phyloP scores from a whole-genome alignment of 2,797 vertebrate genomes.

The Neoniphon sammara region DNA sequence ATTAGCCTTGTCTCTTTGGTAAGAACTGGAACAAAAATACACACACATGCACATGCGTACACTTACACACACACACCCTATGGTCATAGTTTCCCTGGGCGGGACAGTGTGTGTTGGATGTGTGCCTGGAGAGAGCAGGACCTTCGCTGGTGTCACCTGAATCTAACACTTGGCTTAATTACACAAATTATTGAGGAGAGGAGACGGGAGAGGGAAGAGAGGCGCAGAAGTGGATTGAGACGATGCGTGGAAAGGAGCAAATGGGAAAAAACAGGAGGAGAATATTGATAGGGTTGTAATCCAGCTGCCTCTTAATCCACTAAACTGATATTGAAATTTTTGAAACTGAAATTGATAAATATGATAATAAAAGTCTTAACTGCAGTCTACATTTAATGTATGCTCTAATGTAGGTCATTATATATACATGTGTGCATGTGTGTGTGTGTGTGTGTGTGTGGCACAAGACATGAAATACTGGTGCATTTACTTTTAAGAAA shows the following conservation, averaged over 20 bases:
- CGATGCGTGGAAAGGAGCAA: not conserved
- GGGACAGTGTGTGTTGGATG: conserved; percentile 25
- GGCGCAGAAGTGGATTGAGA: not conserved
- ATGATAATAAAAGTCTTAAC: no score
- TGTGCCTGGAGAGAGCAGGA: conserved; percentile 26
- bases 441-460: no score
- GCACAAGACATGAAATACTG: no score
- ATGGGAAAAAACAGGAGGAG: not conserved
- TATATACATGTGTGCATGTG: no score
- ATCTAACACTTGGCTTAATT: conserved; percentile 36
- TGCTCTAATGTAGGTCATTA: no score
- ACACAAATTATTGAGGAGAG: conserved; percentile 15
- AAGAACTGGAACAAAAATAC: conserved; percentile 22
- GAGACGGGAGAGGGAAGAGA: not conserved
- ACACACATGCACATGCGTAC: conserved; percentile 6
- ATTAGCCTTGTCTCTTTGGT: conserved; percentile 40
- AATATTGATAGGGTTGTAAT: conserved; percentile 4
- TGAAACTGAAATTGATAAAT: no score
- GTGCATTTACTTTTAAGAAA: no score
- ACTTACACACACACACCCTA: not conserved
- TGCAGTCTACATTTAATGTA: no score
- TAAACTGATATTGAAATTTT: no score
- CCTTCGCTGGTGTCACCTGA: conserved; percentile 37
- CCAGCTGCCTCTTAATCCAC: not conserved
- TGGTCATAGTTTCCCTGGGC: conserved; percentile 22